Evolutionary conservation across 2,888 invertebrate species (phyloP), one percentile per base, ranked within the genome.

Genomic region (Dynastes grantii): DNA sequence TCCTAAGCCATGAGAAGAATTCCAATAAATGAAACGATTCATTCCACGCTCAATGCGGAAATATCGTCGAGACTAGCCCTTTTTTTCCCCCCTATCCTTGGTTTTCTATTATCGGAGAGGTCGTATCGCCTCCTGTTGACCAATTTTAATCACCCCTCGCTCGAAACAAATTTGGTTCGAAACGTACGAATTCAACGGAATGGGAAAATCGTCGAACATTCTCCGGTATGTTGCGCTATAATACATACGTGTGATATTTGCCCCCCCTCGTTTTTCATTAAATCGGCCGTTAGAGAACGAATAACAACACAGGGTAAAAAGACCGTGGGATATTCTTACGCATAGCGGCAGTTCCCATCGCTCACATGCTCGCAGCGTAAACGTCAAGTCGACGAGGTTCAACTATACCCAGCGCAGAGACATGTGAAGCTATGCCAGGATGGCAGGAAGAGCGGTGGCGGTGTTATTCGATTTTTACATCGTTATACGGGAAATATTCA

Each of bases 251-350:
- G 13, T n/a, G 27, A 45, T 45, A 45, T 45, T 45, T 37, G 76
- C 77, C 80, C 82, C 82, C 83, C 82, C 83, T 82, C 22, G 79
- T 80, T 78, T 82, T 81, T 83, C 85, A 84, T 83, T 83, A 84
- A 84, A 83, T 83, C 85, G 85, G 85, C 86, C 86, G 86, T 86
- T 86, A 85, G 80, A 85, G 45, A 58, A 53, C 55, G 55, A 37
- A 51, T 53, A 58, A 32, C 53, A 16, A 55, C 73, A 2, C 55
- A 58, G 77, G 84, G 84, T 84, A 83, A 85, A 84, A 81, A 85
- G 85, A 86, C 86, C 87, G 86, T 86, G 86, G 86, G 87, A 86
- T 85, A 83, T 83, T 87, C 75, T 49, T 64, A 64, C 53, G 76
- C 76, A 83, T 83, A 82, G 78, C 81, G 80, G 81, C 83, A 45